phyloP scores from a whole-genome alignment of 2,888 invertebrate genomes.

The Hanleya hanleyi region DNA sequence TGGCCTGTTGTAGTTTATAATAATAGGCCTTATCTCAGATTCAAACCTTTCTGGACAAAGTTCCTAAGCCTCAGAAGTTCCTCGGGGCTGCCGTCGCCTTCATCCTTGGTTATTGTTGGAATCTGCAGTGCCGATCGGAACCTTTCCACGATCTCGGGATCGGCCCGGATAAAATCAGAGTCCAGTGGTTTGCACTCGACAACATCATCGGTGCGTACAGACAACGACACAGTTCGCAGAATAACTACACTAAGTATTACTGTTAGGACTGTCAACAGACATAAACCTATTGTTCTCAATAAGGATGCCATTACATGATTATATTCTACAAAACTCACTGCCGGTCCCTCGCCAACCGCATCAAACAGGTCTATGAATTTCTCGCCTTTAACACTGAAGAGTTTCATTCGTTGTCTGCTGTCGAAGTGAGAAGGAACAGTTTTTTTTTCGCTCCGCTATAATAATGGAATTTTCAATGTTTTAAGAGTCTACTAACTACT shows the following conservation, averaged over 20 bases:
- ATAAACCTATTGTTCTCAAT: background rate
- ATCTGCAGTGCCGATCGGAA: slow-evolving; percentile 46
- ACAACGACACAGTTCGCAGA: slow-evolving; percentile 49
- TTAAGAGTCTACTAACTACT: too few relatives aligned
- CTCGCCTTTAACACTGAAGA: too few relatives aligned
- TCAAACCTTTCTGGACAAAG: slow-evolving; percentile 54
- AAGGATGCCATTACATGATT: background rate
- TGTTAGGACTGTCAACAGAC: background rate
- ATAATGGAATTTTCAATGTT: too few relatives aligned
- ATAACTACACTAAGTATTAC: slow-evolving; percentile 29
- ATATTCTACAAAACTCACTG: too few relatives aligned
- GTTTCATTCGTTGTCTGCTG: too few relatives aligned
- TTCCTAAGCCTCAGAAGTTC: slow-evolving; percentile 46
- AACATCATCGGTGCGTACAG: slow-evolving; percentile 41
- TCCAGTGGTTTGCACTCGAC: slow-evolving; percentile 48
- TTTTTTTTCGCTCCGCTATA: too few relatives aligned
- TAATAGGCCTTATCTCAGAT: too few relatives aligned
- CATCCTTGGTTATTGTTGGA: slow-evolving; percentile 48
- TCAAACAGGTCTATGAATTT: too few relatives aligned
- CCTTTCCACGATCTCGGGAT: slow-evolving; percentile 21
- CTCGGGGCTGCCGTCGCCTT: slow-evolving; percentile 41
- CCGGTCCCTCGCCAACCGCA: too few relatives aligned
- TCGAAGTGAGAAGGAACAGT: too few relatives aligned
- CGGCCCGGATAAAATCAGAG: slow-evolving; percentile 52
- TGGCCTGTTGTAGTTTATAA: too few relatives aligned